phyloP scores from a whole-genome alignment of 2,113 vertebrate genomes.

The Toxostoma redivivum region DNA sequence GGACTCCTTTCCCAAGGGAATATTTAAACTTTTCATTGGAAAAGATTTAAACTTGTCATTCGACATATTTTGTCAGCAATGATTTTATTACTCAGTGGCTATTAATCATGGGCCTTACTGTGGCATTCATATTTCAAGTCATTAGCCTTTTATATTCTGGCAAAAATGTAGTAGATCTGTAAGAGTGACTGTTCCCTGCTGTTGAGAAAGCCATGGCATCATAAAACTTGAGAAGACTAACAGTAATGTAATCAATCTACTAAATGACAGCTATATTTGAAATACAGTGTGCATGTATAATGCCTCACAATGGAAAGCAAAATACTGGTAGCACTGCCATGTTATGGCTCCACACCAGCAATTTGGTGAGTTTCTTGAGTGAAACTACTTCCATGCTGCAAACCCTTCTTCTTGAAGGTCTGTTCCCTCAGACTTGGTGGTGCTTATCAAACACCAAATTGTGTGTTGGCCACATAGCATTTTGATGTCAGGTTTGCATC shows the following conservation, averaged over 20 bases:
- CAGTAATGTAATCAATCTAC: slow-evolving; percentile 26
- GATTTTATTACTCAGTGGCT: slow-evolving; percentile 50
- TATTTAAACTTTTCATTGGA: slow-evolving; percentile 54
- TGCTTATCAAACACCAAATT: not conserved
- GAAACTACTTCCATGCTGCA: not conserved
- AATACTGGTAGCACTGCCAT: not conserved
- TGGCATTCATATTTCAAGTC: slow-evolving; percentile 52
- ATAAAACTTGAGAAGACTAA: slow-evolving; percentile 49
- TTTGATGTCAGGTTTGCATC: not conserved
- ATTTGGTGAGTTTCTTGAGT: not conserved
- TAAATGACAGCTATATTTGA: slow-evolving; percentile 5
- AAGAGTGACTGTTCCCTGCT: slow-evolving; percentile 23
- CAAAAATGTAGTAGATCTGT: slow-evolving; percentile 37
- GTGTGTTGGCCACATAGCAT: not conserved
- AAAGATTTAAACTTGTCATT: slow-evolving; percentile 57
- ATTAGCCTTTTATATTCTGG: slow-evolving; percentile 48
- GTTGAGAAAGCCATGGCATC: slow-evolving; percentile 25
- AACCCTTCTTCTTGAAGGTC: not conserved
- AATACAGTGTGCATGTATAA: not conserved
- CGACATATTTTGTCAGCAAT: slow-evolving; percentile 43
- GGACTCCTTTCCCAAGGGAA: slow-evolving; percentile 12
- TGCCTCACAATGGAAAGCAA: not conserved
- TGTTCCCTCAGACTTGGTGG: not conserved
- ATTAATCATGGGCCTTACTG: slow-evolving; percentile 37
- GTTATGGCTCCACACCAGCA: not conserved